phyloP scores from a whole-genome alignment of 2,113 vertebrate species.

The Ceuthmochares aereus region DNA sequence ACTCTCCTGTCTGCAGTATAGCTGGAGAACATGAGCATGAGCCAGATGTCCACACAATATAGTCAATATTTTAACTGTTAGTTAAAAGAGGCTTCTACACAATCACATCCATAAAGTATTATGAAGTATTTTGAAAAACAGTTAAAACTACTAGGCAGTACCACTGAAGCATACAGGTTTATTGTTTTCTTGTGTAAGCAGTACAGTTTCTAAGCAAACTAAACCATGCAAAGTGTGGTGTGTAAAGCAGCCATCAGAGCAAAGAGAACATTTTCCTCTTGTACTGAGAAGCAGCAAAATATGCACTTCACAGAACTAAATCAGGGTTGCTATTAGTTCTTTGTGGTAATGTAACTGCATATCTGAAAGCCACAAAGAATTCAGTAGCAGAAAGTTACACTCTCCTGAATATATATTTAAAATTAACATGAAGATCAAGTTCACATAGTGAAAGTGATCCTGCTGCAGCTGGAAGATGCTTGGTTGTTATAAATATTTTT shows the following conservation, averaged over 20 bases:
- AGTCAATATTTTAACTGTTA: background rate
- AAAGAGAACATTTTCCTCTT: background rate
- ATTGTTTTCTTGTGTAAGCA: background rate
- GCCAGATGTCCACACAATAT: background rate
- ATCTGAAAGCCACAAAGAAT: slow-evolving; percentile 30
- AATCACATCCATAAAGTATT: background rate
- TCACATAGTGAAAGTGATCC: background rate
- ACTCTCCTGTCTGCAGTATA: background rate
- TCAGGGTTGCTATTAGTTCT: background rate
- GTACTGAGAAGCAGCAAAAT: background rate
- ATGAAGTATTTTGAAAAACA: background rate
- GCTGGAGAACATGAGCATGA: background rate
- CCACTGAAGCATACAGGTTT: background rate
- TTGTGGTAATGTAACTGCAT: background rate
- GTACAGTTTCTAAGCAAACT: background rate
- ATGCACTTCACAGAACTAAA: background rate
- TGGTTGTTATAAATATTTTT: background rate
- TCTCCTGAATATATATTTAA: background rate
- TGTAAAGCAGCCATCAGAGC: background rate
- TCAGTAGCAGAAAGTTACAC: background rate
- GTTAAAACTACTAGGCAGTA: background rate
- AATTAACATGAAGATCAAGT: background rate
- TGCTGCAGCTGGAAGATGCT: background rate
- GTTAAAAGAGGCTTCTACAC: background rate
- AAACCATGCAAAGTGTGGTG: background rate